Percentiles rank a stretch among this genome's conserved stretches.
phyloP scores from a whole-genome alignment of 2,888 invertebrate species.

The Mesorhabditis sp. region DNA sequence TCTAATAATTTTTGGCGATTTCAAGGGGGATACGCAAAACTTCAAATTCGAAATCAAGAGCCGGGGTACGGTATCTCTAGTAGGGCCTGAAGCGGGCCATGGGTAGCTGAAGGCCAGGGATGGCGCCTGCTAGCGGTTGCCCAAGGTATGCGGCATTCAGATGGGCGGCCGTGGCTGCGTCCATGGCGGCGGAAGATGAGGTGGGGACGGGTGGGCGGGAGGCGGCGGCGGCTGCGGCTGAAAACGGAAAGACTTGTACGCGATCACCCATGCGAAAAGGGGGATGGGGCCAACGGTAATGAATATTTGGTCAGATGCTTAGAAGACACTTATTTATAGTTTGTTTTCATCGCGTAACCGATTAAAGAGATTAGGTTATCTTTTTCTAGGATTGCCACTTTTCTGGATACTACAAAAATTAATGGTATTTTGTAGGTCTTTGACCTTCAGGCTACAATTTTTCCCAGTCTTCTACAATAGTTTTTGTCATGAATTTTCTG shows the following conservation, averaged over 20 bases:
- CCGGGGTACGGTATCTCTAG: background rate
- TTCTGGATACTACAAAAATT: too few relatives aligned
- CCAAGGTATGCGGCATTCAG: constrained; percentile 3
- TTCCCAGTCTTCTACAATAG: too few relatives aligned
- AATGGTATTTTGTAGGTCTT: too few relatives aligned
- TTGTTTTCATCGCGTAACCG: too few relatives aligned
- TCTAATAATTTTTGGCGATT: too few relatives aligned
- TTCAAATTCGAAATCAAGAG: background rate
- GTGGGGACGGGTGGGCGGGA: background rate
- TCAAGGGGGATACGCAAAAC: background rate
- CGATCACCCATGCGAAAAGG: background rate
- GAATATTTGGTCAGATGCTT: too few relatives aligned
- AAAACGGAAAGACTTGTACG: background rate
- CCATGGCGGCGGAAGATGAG: background rate
- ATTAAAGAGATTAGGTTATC: too few relatives aligned
- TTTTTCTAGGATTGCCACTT: too few relatives aligned
- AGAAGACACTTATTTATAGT: too few relatives aligned
- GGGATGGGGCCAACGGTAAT: too few relatives aligned
- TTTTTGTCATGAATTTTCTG: too few relatives aligned
- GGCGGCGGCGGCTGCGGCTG: background rate
- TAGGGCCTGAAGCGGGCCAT: constrained; percentile 5
- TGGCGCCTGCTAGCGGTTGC: background rate
- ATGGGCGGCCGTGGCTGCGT: background rate
- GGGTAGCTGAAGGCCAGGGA: background rate
- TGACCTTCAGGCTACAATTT: too few relatives aligned